Percentiles rank a stretch among this genome's conserved stretches.
phyloP scores from a whole-genome alignment of 2,797 vertebrate species.

The Propithecus perrieri region DNA sequence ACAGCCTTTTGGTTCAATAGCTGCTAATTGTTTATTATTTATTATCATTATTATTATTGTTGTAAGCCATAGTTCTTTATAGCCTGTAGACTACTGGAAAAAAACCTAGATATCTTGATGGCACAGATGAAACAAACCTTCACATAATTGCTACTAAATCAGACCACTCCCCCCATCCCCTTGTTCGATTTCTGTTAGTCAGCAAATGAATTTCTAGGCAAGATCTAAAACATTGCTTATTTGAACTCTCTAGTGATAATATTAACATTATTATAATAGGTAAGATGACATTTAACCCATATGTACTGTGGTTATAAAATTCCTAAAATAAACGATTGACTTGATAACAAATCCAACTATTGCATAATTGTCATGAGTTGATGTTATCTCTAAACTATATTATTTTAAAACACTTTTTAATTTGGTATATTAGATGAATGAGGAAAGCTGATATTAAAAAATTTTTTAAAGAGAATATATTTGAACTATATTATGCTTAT shows the following conservation, averaged over 20 bases:
- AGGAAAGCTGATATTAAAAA: slow-evolving; percentile 2
- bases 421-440: neutral
- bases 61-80: neutral
- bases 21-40: neutral
- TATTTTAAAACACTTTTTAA: neutral
- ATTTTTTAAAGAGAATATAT: neutral
- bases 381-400: neutral
- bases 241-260: neutral
- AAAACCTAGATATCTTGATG: neutral
- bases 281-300: neutral
- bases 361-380: neutral
- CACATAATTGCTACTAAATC: neutral
- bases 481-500: neutral
- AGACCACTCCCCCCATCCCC: neutral
- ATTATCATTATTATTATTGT: neutral
- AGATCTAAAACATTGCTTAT: neutral
- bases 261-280: neutral
- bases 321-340: neutral
- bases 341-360: neutral
- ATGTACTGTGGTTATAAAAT: neutral
- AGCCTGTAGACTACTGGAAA: neutral
- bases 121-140: neutral
- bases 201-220: neutral
- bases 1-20: slow-evolving; percentile 17
- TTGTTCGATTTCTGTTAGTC: neutral